Conservation (phyloP, 2,888 invertebrate genomes). For the Emmelina monodactyla region DNA sequence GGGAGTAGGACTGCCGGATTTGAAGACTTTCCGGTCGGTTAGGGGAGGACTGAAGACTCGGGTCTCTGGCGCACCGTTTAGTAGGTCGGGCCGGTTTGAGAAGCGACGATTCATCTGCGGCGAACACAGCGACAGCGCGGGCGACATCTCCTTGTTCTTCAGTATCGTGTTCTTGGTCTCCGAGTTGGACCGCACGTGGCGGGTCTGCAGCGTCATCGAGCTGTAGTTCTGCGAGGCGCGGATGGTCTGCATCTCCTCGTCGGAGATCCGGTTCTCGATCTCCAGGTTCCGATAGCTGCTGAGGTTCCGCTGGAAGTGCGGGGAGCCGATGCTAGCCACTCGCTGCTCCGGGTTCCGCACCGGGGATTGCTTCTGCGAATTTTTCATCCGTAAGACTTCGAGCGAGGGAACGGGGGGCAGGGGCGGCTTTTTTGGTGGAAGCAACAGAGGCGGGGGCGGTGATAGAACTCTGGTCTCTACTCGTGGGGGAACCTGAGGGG, state of each 20-base stretch:
- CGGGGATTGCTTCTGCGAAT: constrained; percentile 48
- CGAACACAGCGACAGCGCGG: constrained; percentile 57
- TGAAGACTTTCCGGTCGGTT: constrained; percentile 36
- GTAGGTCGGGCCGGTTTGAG: constrained; percentile 45
- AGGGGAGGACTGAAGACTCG: constrained; percentile 45
- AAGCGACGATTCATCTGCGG: constrained; percentile 64
- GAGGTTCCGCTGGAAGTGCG: constrained; percentile 68
- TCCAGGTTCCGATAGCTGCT: constrained; percentile 68
- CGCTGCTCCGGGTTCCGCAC: constrained; percentile 53
- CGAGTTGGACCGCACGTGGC: constrained; percentile 53
- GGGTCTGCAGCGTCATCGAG: constrained; percentile 48
- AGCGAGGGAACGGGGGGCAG: constrained; percentile 74
- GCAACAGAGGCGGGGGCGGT: constrained; percentile 59
- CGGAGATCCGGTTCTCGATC: constrained; percentile 42
- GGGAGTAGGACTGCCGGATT: constrained; percentile 36
- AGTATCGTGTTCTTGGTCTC: constrained; percentile 56
- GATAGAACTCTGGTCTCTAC: constrained; percentile 40
- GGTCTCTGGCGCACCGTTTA: constrained; percentile 50
- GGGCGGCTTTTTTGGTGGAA: constrained; percentile 77
- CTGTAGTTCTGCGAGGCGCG: constrained; percentile 40
- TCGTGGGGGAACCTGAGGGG: constrained; percentile 64
- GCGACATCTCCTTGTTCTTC: constrained; percentile 51
- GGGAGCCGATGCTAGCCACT: constrained; percentile 70
- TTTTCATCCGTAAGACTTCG: constrained; percentile 67
- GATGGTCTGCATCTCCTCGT: constrained; percentile 35